These are phyloP conservation scores for Myopa testacea DNA, from an alignment of 2,888 invertebrate species.

Conservation along the genomic window DNA sequence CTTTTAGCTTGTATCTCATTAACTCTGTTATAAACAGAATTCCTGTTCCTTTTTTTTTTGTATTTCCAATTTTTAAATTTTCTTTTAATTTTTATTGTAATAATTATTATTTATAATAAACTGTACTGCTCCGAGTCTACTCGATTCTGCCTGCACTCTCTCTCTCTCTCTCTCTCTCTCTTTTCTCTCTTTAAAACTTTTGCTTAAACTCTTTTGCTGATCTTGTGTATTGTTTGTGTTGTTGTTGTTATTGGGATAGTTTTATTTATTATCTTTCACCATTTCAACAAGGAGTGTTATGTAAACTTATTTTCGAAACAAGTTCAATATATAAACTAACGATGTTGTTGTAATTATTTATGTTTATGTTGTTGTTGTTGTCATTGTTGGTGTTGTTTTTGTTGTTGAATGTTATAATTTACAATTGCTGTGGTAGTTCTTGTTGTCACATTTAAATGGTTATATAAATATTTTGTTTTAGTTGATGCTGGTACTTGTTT, in stretches of 20 bases:
- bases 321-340: conserved; percentile 25
- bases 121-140: conserved; percentile 26
- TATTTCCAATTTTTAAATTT: conserved; percentile 34
- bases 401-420: conserved; percentile 30
- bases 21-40: no score
- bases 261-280: neutral
- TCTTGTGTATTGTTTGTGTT: neutral
- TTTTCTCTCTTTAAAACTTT: conserved; percentile 11
- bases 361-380: neutral
- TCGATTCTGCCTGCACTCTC: conserved; percentile 25
- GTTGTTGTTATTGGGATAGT: conserved; percentile 8
- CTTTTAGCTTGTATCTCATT: conserved; percentile 17
- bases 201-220: conserved; percentile 7
- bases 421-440: conserved; percentile 19
- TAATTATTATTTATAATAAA: conserved; percentile 40
- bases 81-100: conserved; percentile 33
- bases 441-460: conserved; percentile 9
- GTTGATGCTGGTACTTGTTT: conserved; percentile 35
- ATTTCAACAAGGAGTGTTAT: neutral
- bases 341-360: conserved; percentile 19
- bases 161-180: conserved; percentile 12
- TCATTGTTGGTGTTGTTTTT: neutral
- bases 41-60: neutral
- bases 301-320: conserved; percentile 26
- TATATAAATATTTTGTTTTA: neutral